Conservation (phyloP, 2,797 vertebrate genomes). For the Microctenopoma lineatum region DNA sequence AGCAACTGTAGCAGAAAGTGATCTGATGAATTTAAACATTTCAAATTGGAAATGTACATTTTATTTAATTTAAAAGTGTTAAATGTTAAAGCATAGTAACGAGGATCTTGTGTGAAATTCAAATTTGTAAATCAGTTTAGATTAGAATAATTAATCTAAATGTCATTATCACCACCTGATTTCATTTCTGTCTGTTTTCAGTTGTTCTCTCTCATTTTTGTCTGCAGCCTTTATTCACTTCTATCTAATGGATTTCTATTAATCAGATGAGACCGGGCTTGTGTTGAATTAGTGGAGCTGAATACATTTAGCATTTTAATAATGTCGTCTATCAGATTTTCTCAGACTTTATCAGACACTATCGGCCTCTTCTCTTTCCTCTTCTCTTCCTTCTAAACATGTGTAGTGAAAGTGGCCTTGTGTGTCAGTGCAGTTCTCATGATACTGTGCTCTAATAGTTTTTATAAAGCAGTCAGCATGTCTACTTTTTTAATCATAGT, state of each 20-base stretch:
- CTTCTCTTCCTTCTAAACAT: conserved; percentile 66
- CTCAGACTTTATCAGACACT: conserved; percentile 69
- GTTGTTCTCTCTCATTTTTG: neutral
- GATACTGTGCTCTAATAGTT: neutral
- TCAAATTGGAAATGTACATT: neutral
- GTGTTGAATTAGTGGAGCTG: conserved; percentile 38
- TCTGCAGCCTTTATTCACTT: conserved; percentile 6
- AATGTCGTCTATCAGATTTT: conserved; percentile 72
- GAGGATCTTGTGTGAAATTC: neutral
- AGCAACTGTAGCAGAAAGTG: neutral
- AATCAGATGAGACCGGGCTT: conserved; percentile 64
- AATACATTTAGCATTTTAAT: conserved; percentile 62
- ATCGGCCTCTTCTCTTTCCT: conserved; percentile 60
- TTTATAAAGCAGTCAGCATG: neutral
- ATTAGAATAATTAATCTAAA: neutral
- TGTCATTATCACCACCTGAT: neutral
- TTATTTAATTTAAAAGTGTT: too few species aligned
- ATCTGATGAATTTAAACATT: neutral
- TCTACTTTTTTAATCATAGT: neutral
- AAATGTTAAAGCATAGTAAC: neutral
- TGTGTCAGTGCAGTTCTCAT: neutral
- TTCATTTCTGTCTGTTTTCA: neutral
- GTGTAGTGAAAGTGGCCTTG: neutral
- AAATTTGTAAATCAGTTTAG: neutral
- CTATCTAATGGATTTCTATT: conserved; percentile 65